phyloP scores from a whole-genome alignment of 2,888 invertebrate genomes.

The Agrilus biguttatus region DNA sequence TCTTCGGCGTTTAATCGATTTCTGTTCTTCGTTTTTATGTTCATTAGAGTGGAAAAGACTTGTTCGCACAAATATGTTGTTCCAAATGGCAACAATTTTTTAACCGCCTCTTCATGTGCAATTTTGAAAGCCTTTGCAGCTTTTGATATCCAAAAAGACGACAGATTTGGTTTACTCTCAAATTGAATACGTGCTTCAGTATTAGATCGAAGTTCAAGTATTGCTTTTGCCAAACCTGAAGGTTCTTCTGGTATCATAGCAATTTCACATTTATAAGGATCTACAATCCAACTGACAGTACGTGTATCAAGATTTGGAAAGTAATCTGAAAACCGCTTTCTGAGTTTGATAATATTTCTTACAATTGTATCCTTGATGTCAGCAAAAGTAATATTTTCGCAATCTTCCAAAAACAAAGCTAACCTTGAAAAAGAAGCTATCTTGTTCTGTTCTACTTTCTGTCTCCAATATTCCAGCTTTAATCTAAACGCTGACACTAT shows the following conservation, averaged over 20 bases:
- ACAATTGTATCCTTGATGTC: constrained; percentile 13
- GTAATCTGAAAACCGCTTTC: constrained; percentile 13
- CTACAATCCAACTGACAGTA: constrained; percentile 9
- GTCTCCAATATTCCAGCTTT: constrained; percentile 10
- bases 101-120: constrained; percentile 10
- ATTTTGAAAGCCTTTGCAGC: constrained; percentile 16
- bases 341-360: constrained; percentile 14
- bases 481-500: constrained; percentile 3
- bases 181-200: constrained; percentile 9
- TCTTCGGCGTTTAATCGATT: constrained; percentile 13
- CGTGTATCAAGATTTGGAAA: constrained; percentile 13
- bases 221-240: constrained; percentile 10
- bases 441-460: constrained; percentile 13
- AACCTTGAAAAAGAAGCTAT: constrained; percentile 12
- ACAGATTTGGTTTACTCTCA: constrained; percentile 12
- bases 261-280: constrained; percentile 6
- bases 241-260: constrained; percentile 9
- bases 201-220: constrained; percentile 11
- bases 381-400: constrained; percentile 13
- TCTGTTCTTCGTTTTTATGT: constrained; percentile 14
- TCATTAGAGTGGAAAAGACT: constrained; percentile 7
- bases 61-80: constrained; percentile 2
- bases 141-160: constrained; percentile 14
- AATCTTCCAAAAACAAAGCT: constrained; percentile 13
- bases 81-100: constrained; percentile 4